These are phyloP conservation scores for Drosophila cardini DNA, from an alignment of 1,140 invertebrate species.

Conservation along the genomic window DNA sequence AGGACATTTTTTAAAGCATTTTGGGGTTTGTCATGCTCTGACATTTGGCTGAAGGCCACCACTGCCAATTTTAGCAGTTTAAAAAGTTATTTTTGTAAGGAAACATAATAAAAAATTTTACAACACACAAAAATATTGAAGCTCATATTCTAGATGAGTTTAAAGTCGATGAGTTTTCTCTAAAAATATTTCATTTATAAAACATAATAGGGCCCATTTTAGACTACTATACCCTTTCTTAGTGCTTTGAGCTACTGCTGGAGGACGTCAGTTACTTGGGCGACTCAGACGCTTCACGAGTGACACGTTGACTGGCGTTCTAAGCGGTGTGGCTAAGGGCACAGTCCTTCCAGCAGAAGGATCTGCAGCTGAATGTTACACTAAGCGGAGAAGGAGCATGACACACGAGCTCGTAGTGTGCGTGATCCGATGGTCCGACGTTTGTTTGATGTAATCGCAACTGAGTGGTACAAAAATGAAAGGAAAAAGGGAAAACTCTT, in stretches of 20 bases:
- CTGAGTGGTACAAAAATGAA: constrained; percentile 56
- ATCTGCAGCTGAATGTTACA: constrained; percentile 6
- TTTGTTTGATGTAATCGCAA: constrained; percentile 76
- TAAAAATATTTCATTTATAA: no score
- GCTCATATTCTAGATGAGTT: background rate
- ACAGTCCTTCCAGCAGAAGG: constrained; percentile 2
- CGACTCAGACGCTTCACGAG: constrained; percentile 43
- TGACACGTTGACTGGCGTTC: constrained; percentile 68
- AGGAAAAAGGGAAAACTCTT: constrained; percentile 48
- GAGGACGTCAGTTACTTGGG: background rate
- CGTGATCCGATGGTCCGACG: constrained; percentile 65
- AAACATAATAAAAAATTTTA: no score
- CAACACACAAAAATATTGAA: no score
- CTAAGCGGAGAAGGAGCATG: constrained; percentile 31
- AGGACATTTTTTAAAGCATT: no score
- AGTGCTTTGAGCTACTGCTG: background rate
- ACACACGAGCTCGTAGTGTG: constrained; percentile 57
- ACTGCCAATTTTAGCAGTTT: no score
- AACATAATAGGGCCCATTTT: background rate
- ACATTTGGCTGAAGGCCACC: no score
- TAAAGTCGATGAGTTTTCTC: no score
- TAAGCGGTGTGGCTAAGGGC: constrained; percentile 46
- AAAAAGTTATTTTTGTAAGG: no score
- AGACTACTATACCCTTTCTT: background rate
- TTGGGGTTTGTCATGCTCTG: no score